A percentile compares a stretch with the other conserved stretches of the same genome.
Conservation (phyloP, 2,888 invertebrate species). For the Temnothorax ravouxi region DNA sequence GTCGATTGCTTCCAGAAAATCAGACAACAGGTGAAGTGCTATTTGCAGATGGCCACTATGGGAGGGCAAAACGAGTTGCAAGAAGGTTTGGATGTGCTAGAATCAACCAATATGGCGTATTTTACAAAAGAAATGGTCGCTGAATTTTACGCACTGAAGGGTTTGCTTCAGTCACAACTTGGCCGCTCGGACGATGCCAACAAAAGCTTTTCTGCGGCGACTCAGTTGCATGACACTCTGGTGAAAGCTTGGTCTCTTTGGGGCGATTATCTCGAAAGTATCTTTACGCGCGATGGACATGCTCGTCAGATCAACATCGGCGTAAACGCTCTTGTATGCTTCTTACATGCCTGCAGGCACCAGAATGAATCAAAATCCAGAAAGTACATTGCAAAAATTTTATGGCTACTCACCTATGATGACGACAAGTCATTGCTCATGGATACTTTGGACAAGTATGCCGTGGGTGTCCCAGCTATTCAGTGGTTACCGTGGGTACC, state of each 20-base stretch:
- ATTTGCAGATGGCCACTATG: conserved; percentile 95
- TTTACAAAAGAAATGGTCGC: conserved; percentile 98
- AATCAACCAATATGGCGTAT: conserved; percentile 97
- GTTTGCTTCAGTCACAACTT: conserved; percentile 94
- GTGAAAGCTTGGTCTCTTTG: conserved; percentile 99
- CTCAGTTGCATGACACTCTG: conserved; percentile 96
- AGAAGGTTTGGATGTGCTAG: conserved; percentile 97
- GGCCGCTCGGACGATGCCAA: conserved; percentile 97
- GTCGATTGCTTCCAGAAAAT: conserved; percentile 99
- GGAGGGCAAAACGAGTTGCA: conserved; percentile 94
- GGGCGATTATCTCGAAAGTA: conserved; percentile 98
- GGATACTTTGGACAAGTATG: conserved; percentile 96
- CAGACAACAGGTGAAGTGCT: conserved; percentile 98
- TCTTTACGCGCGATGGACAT: conserved; percentile 92
- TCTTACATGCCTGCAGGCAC: conserved; percentile 97
- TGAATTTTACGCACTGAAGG: conserved; percentile 98
- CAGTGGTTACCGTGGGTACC: conserved; percentile 99
- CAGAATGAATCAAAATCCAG: conserved; percentile 98
- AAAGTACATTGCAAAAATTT: conserved; percentile 97
- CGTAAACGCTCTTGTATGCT: conserved; percentile 97
- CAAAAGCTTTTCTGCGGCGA: conserved; percentile 97
- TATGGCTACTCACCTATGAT: conserved; percentile 98
- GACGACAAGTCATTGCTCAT: conserved; percentile 93
- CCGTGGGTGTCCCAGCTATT: conserved; percentile 96
- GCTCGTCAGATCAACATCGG: conserved; percentile 92